Evolutionary conservation across 2,888 invertebrate species (phyloP), one percentile per base, ranked within the genome.

Genomic region (Lasiommata megera): DNA sequence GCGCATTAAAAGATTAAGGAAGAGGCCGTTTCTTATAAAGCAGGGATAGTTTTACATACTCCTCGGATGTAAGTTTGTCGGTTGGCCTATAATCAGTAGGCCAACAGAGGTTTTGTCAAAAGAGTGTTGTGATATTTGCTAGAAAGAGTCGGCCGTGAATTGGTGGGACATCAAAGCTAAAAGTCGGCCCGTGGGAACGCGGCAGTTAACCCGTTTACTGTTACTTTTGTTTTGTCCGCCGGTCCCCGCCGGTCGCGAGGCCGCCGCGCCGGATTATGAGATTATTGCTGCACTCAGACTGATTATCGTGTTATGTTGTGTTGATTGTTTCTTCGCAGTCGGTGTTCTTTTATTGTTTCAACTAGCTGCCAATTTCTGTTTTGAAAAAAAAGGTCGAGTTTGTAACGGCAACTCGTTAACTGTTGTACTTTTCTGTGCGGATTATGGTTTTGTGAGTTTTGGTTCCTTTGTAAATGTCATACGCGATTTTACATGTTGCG

Each of bases 131-230:
- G 47, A 46, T 55, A 51, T 61, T 58, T 52, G 54, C 51, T 41
- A 37, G 50, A 44, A 18, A 53, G 34, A 52, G 53, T 46, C 56
- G 56, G 62, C 64, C 64, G 63, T 66, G 71, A 69, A 71, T 68
- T 70, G 69, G 66, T 65, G 67, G 66, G 71, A 68, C 71, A 69
- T 74, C 71, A 76, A 74, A 73, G 74, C 67, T 69, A 73, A 75
- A 73, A 71, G 74, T 76, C 71, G 76, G 76, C 80, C 73, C 84
- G 79, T 84, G 87, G 84, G 86, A 86, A 82, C 69, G 71, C 75
- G 70, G 71, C 66, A 72, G 74, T 72, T 68, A 77, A 77, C 79
- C 74, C 73, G 74, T 74, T 80, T 76, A 73, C 77, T 71, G 76
- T 79, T 76, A 73, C 76, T 70, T 76, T 73, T 70, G 74, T 66